Evolutionary conservation across 1,140 invertebrate genomes (phyloP).

Genomic region (Panonychus citri): DNA sequence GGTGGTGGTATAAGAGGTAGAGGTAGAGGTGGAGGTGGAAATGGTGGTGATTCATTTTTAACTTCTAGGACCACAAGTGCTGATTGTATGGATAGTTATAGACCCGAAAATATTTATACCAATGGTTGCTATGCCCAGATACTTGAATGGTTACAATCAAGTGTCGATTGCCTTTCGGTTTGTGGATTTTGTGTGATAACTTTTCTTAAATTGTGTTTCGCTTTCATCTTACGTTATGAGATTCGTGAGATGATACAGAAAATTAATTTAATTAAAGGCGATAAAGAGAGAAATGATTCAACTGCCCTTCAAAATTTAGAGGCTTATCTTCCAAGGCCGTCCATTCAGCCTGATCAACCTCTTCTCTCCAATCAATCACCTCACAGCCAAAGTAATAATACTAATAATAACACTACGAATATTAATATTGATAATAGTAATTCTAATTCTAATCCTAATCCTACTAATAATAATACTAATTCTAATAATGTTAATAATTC

Average conservation of each 20-base stretch:
- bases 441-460: no score
- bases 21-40: no score
- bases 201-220: constrained; percentile 63
- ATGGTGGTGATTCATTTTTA: no score
- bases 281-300: constrained; percentile 19
- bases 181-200: constrained; percentile 68
- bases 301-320: constrained; percentile 18
- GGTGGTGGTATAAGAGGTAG: background rate
- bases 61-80: background rate
- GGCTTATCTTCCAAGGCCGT: constrained; percentile 15
- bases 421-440: no score
- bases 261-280: constrained; percentile 35
- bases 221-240: constrained; percentile 51
- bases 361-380: background rate
- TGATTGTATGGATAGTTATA: background rate
- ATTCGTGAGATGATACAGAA: constrained; percentile 75
- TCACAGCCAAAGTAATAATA: background rate
- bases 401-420: no score
- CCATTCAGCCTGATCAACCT: constrained; percentile 2
- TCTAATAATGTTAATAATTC: no score
- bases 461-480: no score
- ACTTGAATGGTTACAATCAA: constrained; percentile 43
- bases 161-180: constrained; percentile 54
- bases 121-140: constrained; percentile 42
- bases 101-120: constrained; percentile 3